These are phyloP conservation scores for Urocolius indicus DNA, from an alignment of 2,113 vertebrate genomes.

Conservation along the genomic window DNA sequence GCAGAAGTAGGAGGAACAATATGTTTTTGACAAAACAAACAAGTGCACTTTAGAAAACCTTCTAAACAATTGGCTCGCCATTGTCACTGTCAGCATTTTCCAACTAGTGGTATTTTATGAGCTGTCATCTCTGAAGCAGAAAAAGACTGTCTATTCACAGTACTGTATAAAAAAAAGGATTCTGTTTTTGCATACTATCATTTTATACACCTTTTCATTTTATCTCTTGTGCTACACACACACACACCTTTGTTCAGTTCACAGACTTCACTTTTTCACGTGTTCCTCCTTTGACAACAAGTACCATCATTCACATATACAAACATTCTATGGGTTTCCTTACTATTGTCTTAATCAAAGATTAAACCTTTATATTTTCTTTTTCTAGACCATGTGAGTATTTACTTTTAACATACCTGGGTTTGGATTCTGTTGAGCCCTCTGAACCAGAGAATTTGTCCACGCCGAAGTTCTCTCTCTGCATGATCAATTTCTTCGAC, in stretches of 20 bases:
- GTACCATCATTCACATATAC: neutral
- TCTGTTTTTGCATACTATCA: neutral
- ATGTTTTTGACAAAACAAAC: neutral
- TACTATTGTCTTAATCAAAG: neutral
- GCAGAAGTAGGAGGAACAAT: neutral
- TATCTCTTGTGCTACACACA: neutral
- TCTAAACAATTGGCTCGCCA: neutral
- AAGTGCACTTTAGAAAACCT: neutral
- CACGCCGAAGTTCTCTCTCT: conserved; percentile 93
- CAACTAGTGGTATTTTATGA: neutral
- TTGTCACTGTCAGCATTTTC: neutral
- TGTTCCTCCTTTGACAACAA: neutral
- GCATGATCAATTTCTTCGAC: conserved; percentile 97
- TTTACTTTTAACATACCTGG: conserved; percentile 82
- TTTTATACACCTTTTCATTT: neutral
- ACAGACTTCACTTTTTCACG: neutral
- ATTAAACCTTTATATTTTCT: neutral
- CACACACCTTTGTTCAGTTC: neutral
- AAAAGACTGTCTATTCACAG: neutral
- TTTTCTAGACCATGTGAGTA: neutral
- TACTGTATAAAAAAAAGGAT: neutral
- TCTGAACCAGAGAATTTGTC: conserved; percentile 98
- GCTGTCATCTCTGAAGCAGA: neutral
- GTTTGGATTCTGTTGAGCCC: conserved; percentile 98
- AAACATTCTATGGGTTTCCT: neutral